Percentiles rank a stretch among this genome's conserved stretches.
Evolutionary conservation across 2,888 invertebrate genomes (phyloP).

Genomic region (Busseola fusca): DNA sequence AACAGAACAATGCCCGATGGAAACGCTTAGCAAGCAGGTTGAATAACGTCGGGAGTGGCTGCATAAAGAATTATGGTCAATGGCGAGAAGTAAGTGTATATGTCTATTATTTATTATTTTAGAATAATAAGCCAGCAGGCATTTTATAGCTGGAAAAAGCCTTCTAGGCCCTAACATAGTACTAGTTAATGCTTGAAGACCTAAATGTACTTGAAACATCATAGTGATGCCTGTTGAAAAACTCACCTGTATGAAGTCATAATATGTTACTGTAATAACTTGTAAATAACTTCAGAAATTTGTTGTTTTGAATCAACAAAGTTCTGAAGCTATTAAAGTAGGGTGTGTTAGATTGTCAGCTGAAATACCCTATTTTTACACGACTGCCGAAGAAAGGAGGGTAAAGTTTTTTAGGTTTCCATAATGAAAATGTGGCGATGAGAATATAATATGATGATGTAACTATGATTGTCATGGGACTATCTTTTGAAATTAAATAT

Average conservation of each 20-base stretch:
- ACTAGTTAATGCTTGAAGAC: not conserved
- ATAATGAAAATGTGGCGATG: not conserved
- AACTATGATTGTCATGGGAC: not conserved
- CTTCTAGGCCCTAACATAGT: not conserved
- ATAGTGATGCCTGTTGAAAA: not conserved
- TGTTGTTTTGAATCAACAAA: not conserved
- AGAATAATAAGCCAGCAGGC: not conserved
- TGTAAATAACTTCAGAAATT: not conserved
- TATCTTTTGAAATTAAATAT: not conserved
- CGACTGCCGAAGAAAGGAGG: too few species aligned
- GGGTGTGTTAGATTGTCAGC: too few species aligned
- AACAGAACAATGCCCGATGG: constrained; percentile 10
- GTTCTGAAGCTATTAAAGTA: not conserved
- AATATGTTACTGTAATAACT: not conserved
- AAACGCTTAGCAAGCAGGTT: constrained; percentile 25
- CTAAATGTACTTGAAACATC: not conserved
- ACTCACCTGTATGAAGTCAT: not conserved
- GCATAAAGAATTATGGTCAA: constrained; percentile 20
- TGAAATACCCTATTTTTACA: not conserved
- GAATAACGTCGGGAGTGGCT: constrained; percentile 30
- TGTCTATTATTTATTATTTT: not conserved
- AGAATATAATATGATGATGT: too few species aligned
- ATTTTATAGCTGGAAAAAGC: not conserved
- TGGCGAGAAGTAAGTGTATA: constrained; percentile 31
- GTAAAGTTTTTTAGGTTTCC: too few species aligned